Evolutionary conservation across 2,888 invertebrate species (phyloP).

Genomic region (Ellobium chinense): DNA sequence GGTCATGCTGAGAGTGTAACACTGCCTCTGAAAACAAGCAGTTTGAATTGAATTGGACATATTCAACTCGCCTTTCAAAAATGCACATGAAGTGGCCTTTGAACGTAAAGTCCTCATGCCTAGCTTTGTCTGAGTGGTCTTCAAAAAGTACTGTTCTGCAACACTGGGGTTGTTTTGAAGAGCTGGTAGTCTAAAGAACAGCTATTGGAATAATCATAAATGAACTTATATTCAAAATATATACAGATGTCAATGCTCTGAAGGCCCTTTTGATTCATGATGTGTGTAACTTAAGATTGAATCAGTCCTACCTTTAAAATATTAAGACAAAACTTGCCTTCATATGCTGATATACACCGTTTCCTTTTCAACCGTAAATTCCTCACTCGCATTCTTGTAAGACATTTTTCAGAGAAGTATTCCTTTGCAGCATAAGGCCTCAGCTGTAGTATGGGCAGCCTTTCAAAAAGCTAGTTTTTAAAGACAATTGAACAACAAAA

Average conservation of each 20-base stretch:
- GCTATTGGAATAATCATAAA: conserved; percentile 20
- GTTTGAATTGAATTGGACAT: not conserved
- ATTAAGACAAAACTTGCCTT: conserved; percentile 30
- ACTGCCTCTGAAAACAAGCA: too few species aligned
- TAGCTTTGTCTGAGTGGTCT: conserved; percentile 37
- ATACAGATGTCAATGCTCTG: not conserved
- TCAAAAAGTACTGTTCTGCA: conserved; percentile 37
- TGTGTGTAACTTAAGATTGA: not conserved
- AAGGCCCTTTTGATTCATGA: not conserved
- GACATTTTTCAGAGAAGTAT: conserved; percentile 29
- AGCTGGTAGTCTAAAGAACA: conserved; percentile 32
- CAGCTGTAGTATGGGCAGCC: conserved; percentile 22
- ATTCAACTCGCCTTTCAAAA: conserved; percentile 14
- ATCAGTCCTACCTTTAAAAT: too few species aligned
- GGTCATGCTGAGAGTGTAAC: too few species aligned
- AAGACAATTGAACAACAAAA: too few species aligned
- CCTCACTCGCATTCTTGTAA: conserved; percentile 32
- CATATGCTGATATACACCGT: not conserved
- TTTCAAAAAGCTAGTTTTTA: conserved; percentile 30
- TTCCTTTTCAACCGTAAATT: conserved; percentile 16
- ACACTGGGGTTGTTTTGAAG: not conserved
- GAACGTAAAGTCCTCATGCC: conserved; percentile 33
- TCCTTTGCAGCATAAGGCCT: conserved; percentile 5
- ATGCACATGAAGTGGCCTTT: conserved; percentile 11
- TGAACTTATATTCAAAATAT: not conserved